Base-by-base conservation (phyloP, 1,140 invertebrate genomes). In the Thaumetopoea pityocampa region DNA sequence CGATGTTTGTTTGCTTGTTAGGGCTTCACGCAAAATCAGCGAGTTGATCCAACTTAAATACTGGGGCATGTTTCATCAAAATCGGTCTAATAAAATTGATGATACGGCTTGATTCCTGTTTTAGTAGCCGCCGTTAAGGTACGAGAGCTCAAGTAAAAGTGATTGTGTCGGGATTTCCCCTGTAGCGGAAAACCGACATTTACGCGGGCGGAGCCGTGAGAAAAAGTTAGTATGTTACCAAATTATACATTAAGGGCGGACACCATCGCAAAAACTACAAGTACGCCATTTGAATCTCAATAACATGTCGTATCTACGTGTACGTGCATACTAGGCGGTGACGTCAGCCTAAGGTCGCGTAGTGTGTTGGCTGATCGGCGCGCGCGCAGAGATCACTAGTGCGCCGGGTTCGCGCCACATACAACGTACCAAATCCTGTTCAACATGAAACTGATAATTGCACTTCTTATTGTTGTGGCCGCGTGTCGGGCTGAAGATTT, bases 321-420 rank as follows among this genome's bases (percentile, higher is more conserved):
- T 44, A 61, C 42, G 45, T 36, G 40, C 8, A 40, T 27, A 42
- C 44, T 48, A 51, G 41, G 34, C 34, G 34, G 33, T 83, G 72
- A 78, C 74, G 76, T 84, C 69, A 84, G 19, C 57, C 56, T 67
- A 65, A 81, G 77, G 77, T 78, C 76, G 67, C 40, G 35, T 38
- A 61, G 63, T 73, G n/a, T n/a, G 70, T 76, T 71, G 61, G 56
- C 44, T 52, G 46, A 40, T 52, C 51, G 53, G 20, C 38, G 32
- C 63, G 58, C 51, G 47, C 60, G 27, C 62, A 63, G 52, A 62
- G 60, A 70, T 73, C 71, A 80, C 69, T 78, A 81, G 74, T 74
- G 68, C 70, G 77, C 57, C 61, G 62, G 54, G 58, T 63, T 58
- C 65, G 60, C 50, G 54, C 61, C 62, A 60, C 28, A 66, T 47